Base-by-base conservation (phyloP, 2,113 vertebrate genomes). In the Leucoraja erinaceus region DNA sequence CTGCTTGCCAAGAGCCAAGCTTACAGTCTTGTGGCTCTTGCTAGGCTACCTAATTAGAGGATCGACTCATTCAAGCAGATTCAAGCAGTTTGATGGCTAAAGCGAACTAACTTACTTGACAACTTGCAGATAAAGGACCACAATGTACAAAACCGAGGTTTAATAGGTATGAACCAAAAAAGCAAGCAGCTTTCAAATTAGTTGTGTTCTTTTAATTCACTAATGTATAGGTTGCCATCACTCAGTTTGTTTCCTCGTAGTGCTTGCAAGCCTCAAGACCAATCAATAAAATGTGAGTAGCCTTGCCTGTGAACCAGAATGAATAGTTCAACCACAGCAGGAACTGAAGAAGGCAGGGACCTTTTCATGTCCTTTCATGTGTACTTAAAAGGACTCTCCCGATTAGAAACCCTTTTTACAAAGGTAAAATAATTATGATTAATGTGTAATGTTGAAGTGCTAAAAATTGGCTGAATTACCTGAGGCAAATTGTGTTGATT, bases 381-480 rank as follows among this genome's bases (percentile, higher is more conserved):
- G 68, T 74, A 91, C 66, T 72, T 91, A 91, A 91, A 91, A 74
- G 90, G 66, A 54, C 47, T 91, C 90, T 91, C 66, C 10, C 90
- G 66, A 74, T 91, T 72, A 72, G 90, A 54, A 72, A 54, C 90
- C 68, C 68, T 20, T 74, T 91, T 91, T 74, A 54, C 22, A 91
- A 91, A 91, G 90, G 66, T 72, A 47, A 70, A 38, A 91, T 91
- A 91, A 91, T 91, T 91, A 91, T 91, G 90, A 91, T 91, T 91
- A 91, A 91, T 72, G 66, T 54, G 66, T 22, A 74, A 38, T 5
- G 31, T 38, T 91, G 38, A 91, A 38, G 18, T 74, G 90, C 66
- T 54, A 88, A 88, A 66, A 61, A 47, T 63, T 88, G 83, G 33
- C 33, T 91, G 54, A 74, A 91, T 18, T 9, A 72, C 90, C 90